Base-by-base conservation (phyloP, 2,113 vertebrate genomes). In the Girardinichthys multiradiatus region DNA sequence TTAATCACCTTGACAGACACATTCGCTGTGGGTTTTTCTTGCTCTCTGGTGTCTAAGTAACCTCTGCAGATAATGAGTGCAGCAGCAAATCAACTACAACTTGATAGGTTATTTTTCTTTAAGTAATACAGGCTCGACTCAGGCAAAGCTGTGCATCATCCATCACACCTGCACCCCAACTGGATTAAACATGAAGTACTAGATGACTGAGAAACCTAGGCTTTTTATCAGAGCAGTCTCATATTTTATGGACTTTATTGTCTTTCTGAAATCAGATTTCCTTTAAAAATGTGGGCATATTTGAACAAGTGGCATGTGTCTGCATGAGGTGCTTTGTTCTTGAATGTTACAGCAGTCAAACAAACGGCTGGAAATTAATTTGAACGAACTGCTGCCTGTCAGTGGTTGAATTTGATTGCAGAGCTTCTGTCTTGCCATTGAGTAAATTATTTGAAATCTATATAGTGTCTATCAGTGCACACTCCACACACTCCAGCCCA, bases 101-200 rank as follows among this genome's bases (percentile, higher is more conserved):
- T 12, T 51, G 48, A 24, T 54, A 3, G 2, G 30, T 13, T 63
- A 1, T 21, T 8, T 6, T 8, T n/a, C 15, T 21, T 24, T 69
- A 48, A 80, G 64, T 35, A 14, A 78, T 76, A 57, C 28, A n/a
- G 71, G 57, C 33, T 76, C 45, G 69, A 69, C 70, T 67, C 24
- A 26, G 39, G 57, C 77, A 27, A 1, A 27, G 21, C 35, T 26
- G 59, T 35, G 35, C 58, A 64, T 84, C 68, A 75, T 82, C 63
- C 71, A 76, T 85, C 67, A 66, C 21, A 27, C 51, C 74, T 68
- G 60, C 59, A 74, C 80, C 72, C 64, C 68, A 73, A 86, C 68
- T 76, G 48, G 31, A 82, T 83, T 79, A 74, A 64, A 33, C 35
- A 24, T 37, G 29, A 76, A 69, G 59, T 30, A 14, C 14, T 57